Base-by-base conservation (phyloP, 2,888 invertebrate genomes). In the Orchesellides sinensis region DNA sequence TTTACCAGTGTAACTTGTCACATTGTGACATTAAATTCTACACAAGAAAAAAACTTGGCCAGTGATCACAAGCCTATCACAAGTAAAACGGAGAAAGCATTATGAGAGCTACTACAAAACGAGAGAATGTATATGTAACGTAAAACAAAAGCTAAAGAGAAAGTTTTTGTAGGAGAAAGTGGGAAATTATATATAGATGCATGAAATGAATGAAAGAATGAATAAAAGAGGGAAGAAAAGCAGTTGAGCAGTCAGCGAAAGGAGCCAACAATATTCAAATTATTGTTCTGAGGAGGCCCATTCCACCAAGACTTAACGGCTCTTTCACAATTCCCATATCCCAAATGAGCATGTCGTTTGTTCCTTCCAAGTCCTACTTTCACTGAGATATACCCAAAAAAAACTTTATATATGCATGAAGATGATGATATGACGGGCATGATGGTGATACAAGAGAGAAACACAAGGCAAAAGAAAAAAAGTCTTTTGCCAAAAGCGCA, bases 251-350 rank as follows among this genome's bases (percentile, higher is more conserved):
- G 45, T 66, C 49, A 75, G 65, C 35, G 68, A 59, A 27, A 68
- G 75, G 45, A 68, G 83, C 83, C 79, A 83, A 80, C 83, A 83
- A 80, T 83, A 83, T 83, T 83, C 83, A 83, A 83, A 83, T 83
- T 83, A 83, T 83, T 83, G 83, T 83, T 80, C 74, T 74, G 61
- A 73, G 70, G 70, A 66, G 80, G 69, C 73, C 80, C 70, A 79
- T 83, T 75, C 68, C 54, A 69, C 32, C 74, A 74, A 75, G 68
- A 69, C 56, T 77, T 77, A 78, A 78, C 69, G 78, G 69, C 78
- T 78, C 69, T 78, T 69, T 77, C 75, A 68, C 68, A 68, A 77
- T 77, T 77, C 75, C 75, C 75, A 68, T 68, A 77, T 77, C 75
- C 75, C 75, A 77, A 77, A 77, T 66, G 75, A 77, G 66, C 75